These are phyloP conservation scores for Babyrousa celebensis DNA, from an alignment of 2,797 vertebrate genomes.

Conservation along the genomic window DNA sequence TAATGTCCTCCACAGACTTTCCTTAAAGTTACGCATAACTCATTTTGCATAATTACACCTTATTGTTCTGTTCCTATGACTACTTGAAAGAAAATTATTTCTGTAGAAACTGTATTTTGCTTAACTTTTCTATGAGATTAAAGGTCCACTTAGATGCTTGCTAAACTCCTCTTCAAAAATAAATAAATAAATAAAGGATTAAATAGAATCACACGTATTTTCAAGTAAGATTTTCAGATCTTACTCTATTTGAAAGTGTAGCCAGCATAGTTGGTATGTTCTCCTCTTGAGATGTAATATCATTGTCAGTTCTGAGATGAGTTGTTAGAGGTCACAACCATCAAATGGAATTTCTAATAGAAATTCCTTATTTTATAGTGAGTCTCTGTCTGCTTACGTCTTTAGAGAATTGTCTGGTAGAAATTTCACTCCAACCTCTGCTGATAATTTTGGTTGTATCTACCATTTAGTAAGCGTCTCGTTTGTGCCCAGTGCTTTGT, in stretches of 20 bases:
- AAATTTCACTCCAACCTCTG: neutral
- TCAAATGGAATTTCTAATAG: constrained; percentile 5
- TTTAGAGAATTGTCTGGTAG: neutral
- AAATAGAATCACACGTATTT: constrained; percentile 7
- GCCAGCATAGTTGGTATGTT: neutral
- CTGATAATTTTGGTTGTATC: neutral
- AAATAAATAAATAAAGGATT: neutral
- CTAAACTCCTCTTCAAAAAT: neutral
- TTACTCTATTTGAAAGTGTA: neutral
- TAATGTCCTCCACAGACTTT: neutral
- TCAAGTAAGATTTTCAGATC: neutral
- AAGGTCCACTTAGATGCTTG: neutral
- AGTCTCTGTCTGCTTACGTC: neutral
- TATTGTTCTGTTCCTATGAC: constrained; percentile 34
- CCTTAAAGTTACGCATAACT: constrained; percentile 3
- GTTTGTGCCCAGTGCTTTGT: neutral
- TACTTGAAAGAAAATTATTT: constrained; percentile 67
- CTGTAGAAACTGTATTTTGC: constrained; percentile 23
- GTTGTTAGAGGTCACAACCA: neutral
- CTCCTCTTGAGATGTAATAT: neutral
- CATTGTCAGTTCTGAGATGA: neutral
- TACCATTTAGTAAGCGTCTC: neutral
- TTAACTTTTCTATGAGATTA: constrained; percentile 55
- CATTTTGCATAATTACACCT: constrained; percentile 67
- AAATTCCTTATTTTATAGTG: neutral